These are phyloP conservation scores for Brachirus orientalis DNA, from an alignment of 2,113 vertebrate genomes.

Conservation along the genomic window DNA sequence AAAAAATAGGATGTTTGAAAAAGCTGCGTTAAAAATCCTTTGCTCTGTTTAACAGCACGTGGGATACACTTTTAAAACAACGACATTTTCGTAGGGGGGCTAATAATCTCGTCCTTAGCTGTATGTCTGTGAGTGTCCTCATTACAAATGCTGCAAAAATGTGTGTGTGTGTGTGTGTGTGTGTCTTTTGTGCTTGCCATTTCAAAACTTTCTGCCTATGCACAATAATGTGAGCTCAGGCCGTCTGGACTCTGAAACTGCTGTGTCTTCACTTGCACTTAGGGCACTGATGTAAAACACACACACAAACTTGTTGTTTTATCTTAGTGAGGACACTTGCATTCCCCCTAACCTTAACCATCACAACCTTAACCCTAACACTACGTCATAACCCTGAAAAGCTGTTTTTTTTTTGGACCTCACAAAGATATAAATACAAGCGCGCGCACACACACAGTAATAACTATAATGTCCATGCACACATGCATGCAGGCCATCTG, in stretches of 20 bases:
- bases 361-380: too few relatives aligned
- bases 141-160: background rate
- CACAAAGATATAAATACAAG: background rate
- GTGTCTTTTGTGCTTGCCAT: background rate
- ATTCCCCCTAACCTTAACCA: too few relatives aligned
- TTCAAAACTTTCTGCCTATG: background rate
- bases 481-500: background rate
- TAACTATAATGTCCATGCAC: background rate
- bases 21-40: too few relatives aligned
- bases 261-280: slow-evolving; percentile 9
- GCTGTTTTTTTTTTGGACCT: too few relatives aligned
- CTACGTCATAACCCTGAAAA: too few relatives aligned
- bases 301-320: background rate
- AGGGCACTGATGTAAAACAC: background rate
- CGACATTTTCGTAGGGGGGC: too few relatives aligned
- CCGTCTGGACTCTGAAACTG: slow-evolving; percentile 4
- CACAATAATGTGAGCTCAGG: slow-evolving; percentile 2
- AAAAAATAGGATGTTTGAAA: too few relatives aligned
- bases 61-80: too few relatives aligned
- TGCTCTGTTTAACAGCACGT: too few relatives aligned
- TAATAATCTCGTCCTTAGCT: too few relatives aligned
- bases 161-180: slow-evolving; percentile 2
- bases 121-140: background rate
- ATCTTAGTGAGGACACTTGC: too few relatives aligned
- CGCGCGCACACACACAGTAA: background rate